Conservation (phyloP, 2,888 invertebrate genomes). For the Hybos culiciformis region DNA sequence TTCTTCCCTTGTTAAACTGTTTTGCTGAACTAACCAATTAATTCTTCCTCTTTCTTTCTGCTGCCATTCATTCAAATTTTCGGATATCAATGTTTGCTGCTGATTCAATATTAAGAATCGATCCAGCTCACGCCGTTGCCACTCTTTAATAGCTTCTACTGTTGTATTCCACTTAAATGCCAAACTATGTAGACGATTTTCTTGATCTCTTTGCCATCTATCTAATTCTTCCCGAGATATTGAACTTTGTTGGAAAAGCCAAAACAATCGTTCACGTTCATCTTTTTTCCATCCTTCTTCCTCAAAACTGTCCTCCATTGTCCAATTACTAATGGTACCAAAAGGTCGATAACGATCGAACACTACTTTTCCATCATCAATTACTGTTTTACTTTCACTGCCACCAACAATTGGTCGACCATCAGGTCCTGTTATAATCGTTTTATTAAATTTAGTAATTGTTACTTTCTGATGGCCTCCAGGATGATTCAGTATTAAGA, state of each 20-base stretch:
- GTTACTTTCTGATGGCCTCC: slow-evolving; percentile 21
- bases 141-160: slow-evolving; percentile 24
- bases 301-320: neutral
- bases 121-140: slow-evolving; percentile 27
- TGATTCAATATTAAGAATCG: slow-evolving; percentile 22
- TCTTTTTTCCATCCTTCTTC: slow-evolving; percentile 31
- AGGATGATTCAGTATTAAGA: slow-evolving; percentile 19
- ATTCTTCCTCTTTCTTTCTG: slow-evolving; percentile 26
- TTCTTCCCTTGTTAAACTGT: slow-evolving; percentile 25
- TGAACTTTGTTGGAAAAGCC: slow-evolving; percentile 22
- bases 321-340: slow-evolving; percentile 22
- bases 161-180: slow-evolving; percentile 24
- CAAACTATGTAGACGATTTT: slow-evolving; percentile 26
- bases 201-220: slow-evolving; percentile 29
- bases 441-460: slow-evolving; percentile 24
- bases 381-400: slow-evolving; percentile 25
- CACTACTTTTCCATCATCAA: slow-evolving; percentile 28
- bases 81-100: slow-evolving; percentile 24
- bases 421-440: slow-evolving; percentile 22
- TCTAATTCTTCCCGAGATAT: slow-evolving; percentile 21
- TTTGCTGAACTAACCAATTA: slow-evolving; percentile 32
- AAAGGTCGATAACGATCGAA: slow-evolving; percentile 26
- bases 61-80: slow-evolving; percentile 24
- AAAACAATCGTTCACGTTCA: slow-evolving; percentile 31
- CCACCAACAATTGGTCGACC: slow-evolving; percentile 26